Conservation (phyloP, 1,140 invertebrate genomes). For the Battus philenor region DNA sequence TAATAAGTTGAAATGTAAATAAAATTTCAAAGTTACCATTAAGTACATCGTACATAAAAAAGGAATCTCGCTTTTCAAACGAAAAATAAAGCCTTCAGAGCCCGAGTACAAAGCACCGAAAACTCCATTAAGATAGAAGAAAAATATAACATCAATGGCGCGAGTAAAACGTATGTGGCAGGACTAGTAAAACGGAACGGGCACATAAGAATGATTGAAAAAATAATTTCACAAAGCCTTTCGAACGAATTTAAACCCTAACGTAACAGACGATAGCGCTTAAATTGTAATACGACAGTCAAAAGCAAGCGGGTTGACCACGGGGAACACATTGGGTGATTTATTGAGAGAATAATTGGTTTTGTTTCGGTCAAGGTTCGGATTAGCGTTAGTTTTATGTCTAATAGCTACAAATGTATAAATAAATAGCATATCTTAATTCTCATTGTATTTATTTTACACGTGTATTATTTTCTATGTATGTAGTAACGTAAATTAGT, state of each 20-base stretch:
- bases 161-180: slow-evolving; percentile 10
- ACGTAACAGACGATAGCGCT: no score
- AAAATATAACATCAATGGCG: slow-evolving; percentile 14
- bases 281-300: background rate
- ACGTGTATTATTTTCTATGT: no score
- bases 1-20: background rate
- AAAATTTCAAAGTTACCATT: background rate
- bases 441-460: no score
- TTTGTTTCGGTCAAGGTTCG: slow-evolving; percentile 33
- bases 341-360: slow-evolving; percentile 56
- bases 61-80: slow-evolving; percentile 9
- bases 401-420: slow-evolving; percentile 11
- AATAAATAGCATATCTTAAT: background rate
- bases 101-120: slow-evolving; percentile 3
- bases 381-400: slow-evolving; percentile 16
- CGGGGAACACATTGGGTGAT: slow-evolving; percentile 26
- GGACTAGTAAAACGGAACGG: slow-evolving; percentile 9
- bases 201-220: slow-evolving; percentile 16
- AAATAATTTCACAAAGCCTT: slow-evolving; percentile 4
- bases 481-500: no score
- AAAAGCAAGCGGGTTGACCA: slow-evolving; percentile 4
- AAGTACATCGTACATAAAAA: slow-evolving; percentile 4
- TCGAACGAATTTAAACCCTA: slow-evolving; percentile 1
- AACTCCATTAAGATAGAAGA: slow-evolving; percentile 15
- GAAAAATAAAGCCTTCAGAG: background rate